Percentiles rank a stretch among this genome's conserved stretches.
phyloP scores from a whole-genome alignment of 2,113 vertebrate genomes.

The Madoqua kirkii region DNA sequence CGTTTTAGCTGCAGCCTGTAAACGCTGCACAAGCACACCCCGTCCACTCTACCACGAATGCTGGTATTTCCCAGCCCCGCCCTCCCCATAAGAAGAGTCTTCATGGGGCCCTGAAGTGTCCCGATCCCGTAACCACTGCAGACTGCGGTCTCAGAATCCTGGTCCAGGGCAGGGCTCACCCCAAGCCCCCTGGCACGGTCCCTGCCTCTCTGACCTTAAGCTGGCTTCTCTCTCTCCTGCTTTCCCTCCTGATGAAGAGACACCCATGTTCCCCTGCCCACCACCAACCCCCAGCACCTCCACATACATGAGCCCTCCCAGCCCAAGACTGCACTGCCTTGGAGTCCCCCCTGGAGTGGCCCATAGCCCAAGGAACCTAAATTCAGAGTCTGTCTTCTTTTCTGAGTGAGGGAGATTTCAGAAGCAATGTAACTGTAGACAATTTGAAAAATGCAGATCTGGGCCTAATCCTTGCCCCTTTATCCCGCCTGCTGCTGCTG shows the following conservation, averaged over 20 bases:
- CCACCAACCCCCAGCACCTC: too few relatives aligned
- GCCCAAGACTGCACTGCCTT: neutral
- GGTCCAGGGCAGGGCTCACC: neutral
- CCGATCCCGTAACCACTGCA: neutral
- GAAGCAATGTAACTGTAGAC: neutral
- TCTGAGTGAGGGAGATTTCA: neutral
- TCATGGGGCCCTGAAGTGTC: neutral
- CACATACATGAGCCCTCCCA: rapidly evolving
- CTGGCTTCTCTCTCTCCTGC: neutral
- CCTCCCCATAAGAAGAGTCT: neutral
- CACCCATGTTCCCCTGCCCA: rapidly evolving
- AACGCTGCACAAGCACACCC: rapidly evolving
- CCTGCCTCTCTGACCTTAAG: neutral
- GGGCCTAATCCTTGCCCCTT: too few relatives aligned
- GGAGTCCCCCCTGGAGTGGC: neutral
- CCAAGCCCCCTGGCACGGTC: rapidly evolving
- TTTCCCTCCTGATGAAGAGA: neutral
- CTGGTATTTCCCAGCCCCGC: neutral
- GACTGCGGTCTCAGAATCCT: too few relatives aligned
- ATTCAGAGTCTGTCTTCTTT: neutral
- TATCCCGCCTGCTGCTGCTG: neutral
- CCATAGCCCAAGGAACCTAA: neutral
- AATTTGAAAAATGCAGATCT: too few relatives aligned
- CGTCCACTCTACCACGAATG: too few relatives aligned
- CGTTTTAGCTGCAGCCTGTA: rapidly evolving